Evolutionary conservation across 2,888 invertebrate genomes (phyloP).

Genomic region (Cryptocephalus primarius): DNA sequence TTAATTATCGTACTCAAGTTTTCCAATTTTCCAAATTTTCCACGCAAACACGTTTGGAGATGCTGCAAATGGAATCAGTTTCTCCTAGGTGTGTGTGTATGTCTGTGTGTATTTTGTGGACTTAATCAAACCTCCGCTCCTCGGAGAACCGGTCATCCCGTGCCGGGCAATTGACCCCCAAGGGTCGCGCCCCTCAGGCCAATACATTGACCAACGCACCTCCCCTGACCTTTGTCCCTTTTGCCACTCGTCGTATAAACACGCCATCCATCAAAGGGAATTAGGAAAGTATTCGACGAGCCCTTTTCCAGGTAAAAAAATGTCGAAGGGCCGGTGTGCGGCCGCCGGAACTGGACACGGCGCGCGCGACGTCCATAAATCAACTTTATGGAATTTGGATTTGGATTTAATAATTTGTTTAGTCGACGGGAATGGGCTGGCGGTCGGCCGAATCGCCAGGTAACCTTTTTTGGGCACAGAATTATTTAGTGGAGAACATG

Average conservation of each 20-base stretch:
- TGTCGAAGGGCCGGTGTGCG: slow-evolving; percentile 2
- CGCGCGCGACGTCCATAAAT: background rate
- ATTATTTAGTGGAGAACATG: too few species aligned
- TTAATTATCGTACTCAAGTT: too few species aligned
- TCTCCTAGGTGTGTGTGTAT: too few species aligned
- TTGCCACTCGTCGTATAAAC: slow-evolving; percentile 39
- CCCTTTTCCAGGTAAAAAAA: slow-evolving; percentile 10
- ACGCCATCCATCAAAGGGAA: slow-evolving; percentile 34
- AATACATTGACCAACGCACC: slow-evolving; percentile 37
- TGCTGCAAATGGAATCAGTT: too few species aligned
- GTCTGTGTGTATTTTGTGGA: background rate
- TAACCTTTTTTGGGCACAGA: too few species aligned
- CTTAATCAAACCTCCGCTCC: background rate
- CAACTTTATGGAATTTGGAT: slow-evolving; percentile 1
- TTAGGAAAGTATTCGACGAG: slow-evolving; percentile 30
- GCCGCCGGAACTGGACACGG: background rate
- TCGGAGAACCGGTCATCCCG: slow-evolving; percentile 14
- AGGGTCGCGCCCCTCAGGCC: slow-evolving; percentile 34
- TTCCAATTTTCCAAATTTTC: too few species aligned
- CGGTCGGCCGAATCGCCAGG: too few species aligned
- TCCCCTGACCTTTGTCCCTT: slow-evolving; percentile 39
- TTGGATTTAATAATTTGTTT: slow-evolving; percentile 2
- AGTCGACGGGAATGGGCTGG: background rate
- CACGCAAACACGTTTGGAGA: too few species aligned
- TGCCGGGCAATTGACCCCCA: slow-evolving; percentile 33